phyloP scores from a whole-genome alignment of 2,113 vertebrate genomes.

The Elaphurus davidianus region DNA sequence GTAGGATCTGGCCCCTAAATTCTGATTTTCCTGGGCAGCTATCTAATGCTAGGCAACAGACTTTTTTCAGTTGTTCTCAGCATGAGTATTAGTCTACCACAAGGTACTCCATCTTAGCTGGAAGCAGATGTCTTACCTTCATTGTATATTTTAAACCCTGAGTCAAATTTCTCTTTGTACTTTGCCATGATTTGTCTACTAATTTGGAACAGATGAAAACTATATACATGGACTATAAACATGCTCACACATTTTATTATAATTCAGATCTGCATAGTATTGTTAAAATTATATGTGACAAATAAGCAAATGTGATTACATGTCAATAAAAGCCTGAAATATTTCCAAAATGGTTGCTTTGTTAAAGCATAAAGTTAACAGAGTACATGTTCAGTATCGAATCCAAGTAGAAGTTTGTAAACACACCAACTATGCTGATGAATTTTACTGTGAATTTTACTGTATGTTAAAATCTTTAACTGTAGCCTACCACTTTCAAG shows the following conservation, averaged over 20 bases:
- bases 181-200: background rate
- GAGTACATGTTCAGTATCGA: background rate
- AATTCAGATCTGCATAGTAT: background rate
- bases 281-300: background rate
- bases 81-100: background rate
- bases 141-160: background rate
- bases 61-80: background rate
- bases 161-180: background rate
- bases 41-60: background rate
- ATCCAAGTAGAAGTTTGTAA: background rate
- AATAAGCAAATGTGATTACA: background rate
- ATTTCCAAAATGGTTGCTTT: background rate
- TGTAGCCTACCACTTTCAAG: background rate
- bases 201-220: background rate
- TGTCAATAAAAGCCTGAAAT: background rate
- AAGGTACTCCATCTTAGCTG: background rate
- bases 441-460: background rate
- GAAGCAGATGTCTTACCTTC: background rate
- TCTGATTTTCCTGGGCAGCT: background rate
- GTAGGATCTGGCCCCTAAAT: background rate
- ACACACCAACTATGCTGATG: background rate
- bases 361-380: background rate
- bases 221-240: background rate
- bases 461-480: background rate
- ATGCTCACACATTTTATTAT: background rate